phyloP scores from a whole-genome alignment of 2,888 invertebrate genomes.

The Frankliniella intonsa region DNA sequence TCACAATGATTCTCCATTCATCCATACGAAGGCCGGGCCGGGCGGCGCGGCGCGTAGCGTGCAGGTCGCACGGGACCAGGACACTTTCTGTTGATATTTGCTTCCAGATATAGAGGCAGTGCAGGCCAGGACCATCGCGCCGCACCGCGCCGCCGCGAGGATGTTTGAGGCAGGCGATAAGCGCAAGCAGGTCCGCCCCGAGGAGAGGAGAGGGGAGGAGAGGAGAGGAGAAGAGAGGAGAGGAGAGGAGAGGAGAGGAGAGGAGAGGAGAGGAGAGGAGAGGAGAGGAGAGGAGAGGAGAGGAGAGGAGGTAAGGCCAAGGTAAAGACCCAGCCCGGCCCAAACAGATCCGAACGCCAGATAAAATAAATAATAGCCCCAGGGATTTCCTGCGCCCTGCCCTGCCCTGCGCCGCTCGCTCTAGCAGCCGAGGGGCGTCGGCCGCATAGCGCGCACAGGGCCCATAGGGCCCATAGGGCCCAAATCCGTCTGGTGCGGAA shows the following conservation, averaged over 20 bases:
- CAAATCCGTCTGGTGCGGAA: too few relatives aligned
- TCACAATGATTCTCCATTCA: not conserved
- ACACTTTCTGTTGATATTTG: constrained; percentile 8
- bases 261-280: not conserved
- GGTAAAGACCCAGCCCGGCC: not conserved
- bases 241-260: not conserved
- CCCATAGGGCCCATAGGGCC: too few relatives aligned
- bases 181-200: not conserved
- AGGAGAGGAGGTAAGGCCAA: not conserved
- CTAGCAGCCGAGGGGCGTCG: not conserved
- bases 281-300: not conserved
- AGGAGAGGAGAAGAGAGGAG: not conserved
- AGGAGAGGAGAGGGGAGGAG: not conserved
- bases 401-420: not conserved
- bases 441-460: too few relatives aligned
- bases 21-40: not conserved
- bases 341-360: constrained; percentile 11
- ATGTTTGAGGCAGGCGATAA: not conserved
- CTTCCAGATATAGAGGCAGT: constrained; percentile 10
- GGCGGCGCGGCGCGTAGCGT: not conserved
- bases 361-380: constrained; percentile 17
- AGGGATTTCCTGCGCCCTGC: not conserved
- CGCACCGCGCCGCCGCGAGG: not conserved
- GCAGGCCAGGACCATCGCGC: not conserved
- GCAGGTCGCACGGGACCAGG: not conserved